These are phyloP conservation scores for Corythaeola cristata DNA, from an alignment of 2,113 vertebrate species.

Conservation along the genomic window DNA sequence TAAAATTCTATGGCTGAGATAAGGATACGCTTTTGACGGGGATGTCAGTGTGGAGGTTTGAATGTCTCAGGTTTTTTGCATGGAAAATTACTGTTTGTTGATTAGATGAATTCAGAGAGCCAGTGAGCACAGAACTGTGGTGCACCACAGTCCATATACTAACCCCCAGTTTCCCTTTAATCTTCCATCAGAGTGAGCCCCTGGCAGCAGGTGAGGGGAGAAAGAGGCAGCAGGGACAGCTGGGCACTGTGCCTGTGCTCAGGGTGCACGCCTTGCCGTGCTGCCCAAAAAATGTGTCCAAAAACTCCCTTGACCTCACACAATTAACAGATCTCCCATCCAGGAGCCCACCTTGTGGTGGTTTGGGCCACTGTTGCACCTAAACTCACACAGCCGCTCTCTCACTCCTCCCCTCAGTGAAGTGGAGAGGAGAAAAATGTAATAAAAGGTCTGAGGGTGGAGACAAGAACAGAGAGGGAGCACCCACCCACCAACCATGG, in stretches of 20 bases:
- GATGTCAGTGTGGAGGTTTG: background rate
- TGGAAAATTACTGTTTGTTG: background rate
- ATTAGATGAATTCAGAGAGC: background rate
- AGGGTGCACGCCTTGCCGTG: accelerated
- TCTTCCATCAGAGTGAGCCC: background rate
- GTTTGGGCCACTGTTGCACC: too few relatives aligned
- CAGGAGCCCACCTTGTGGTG: too few relatives aligned
- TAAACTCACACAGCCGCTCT: too few relatives aligned
- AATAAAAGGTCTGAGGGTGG: too few relatives aligned
- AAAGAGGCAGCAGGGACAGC: background rate
- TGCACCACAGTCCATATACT: too few relatives aligned
- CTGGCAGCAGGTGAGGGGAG: background rate
- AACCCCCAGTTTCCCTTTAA: background rate
- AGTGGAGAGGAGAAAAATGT: too few relatives aligned
- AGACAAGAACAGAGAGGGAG: too few relatives aligned
- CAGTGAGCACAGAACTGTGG: background rate
- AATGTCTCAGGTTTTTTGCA: background rate
- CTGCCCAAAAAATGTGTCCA: background rate
- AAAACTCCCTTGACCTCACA: background rate
- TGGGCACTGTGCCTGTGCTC: background rate
- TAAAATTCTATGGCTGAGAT: background rate
- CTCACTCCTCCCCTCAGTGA: too few relatives aligned
- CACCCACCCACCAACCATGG: too few relatives aligned
- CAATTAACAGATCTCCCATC: background rate
- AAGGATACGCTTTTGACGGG: background rate